Conservation (phyloP, 2,113 vertebrate genomes). For the Erpornis zantholeuca region DNA sequence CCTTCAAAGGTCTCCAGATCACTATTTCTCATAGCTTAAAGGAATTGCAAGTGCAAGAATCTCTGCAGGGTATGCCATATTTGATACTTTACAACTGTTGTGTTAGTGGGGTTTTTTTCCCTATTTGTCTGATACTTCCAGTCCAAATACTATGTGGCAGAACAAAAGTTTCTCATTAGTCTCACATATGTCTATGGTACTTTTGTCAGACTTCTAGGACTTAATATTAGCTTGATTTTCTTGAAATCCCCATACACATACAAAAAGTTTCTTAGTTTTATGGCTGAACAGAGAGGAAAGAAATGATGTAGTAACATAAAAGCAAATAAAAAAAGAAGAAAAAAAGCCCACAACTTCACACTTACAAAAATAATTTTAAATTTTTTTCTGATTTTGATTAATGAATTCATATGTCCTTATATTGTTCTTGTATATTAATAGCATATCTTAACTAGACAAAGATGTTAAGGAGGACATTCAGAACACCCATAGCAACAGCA, state of each 20-base stretch:
- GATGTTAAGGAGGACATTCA: background rate
- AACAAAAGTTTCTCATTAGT: background rate
- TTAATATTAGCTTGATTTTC: background rate
- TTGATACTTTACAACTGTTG: background rate
- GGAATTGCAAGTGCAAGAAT: background rate
- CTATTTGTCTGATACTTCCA: background rate
- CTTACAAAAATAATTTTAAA: background rate
- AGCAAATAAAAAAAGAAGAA: background rate
- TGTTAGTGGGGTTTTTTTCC: fast-evolving
- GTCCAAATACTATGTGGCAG: background rate
- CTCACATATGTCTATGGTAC: background rate
- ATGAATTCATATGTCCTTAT: background rate
- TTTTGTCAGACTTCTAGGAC: background rate
- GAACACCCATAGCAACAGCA: background rate
- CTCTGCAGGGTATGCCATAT: background rate
- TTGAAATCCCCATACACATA: background rate
- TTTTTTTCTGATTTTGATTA: background rate
- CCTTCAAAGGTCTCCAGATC: background rate
- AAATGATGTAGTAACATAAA: background rate
- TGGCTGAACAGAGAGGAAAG: background rate
- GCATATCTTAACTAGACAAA: background rate
- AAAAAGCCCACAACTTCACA: background rate
- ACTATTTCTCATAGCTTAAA: background rate
- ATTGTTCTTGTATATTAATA: background rate
- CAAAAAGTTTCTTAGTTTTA: background rate